phyloP scores from a whole-genome alignment of 2,888 invertebrate genomes.

The Drosophila incognita region DNA sequence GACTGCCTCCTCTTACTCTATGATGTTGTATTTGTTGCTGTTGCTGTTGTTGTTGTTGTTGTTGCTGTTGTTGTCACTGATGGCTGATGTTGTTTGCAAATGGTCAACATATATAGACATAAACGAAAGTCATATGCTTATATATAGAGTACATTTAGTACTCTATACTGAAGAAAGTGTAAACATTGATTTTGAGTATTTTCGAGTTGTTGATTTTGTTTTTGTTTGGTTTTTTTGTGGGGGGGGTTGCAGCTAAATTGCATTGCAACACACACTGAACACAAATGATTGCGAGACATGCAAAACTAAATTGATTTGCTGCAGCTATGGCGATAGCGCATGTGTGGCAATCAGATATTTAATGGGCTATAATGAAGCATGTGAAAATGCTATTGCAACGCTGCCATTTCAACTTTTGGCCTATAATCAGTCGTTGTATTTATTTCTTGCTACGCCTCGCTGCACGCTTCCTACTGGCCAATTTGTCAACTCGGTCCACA shows the following conservation, averaged over 20 bases:
- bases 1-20: conserved; percentile 46
- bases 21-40: neutral
- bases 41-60: conserved; percentile 26
- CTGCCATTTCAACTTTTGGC: conserved; percentile 21
- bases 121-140: conserved; percentile 45
- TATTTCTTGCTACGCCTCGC: conserved; percentile 55
- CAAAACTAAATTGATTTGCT: conserved; percentile 55
- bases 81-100: conserved; percentile 62
- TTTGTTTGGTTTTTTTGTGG: neutral
- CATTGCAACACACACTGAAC: conserved; percentile 27
- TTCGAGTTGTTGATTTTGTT: neutral
- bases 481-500: conserved; percentile 59
- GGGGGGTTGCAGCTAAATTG: conserved; percentile 18
- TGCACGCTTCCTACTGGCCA: conserved; percentile 44
- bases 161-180: conserved; percentile 62
- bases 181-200: conserved; percentile 61
- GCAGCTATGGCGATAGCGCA: conserved; percentile 6
- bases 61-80: conserved; percentile 35
- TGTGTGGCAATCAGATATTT: conserved; percentile 28
- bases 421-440: conserved; percentile 42
- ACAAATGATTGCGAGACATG: conserved; percentile 46
- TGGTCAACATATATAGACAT: conserved; percentile 72
- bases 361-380: conserved; percentile 46
- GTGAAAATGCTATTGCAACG: conserved; percentile 31
- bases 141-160: conserved; percentile 3